Conservation (phyloP, 2,888 invertebrate species). For the Nephrotoma appendiculata region DNA sequence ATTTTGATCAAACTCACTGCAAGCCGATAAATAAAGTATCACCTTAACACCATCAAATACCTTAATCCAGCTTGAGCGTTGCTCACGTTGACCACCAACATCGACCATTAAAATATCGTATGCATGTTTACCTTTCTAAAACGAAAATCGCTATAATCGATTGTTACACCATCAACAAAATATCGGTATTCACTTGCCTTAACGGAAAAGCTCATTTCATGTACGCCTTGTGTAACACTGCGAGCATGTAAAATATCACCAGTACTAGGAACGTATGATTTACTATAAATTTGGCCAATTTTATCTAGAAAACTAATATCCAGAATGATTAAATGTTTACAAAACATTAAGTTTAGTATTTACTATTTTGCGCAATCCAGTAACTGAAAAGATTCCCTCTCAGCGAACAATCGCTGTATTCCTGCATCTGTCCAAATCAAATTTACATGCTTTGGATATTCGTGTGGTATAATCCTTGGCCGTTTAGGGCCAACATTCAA, state of each 20-base stretch:
- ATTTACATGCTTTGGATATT: conserved; percentile 54
- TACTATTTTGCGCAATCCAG: conserved; percentile 74
- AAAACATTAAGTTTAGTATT: conserved; percentile 27
- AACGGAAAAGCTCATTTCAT: conserved; percentile 59
- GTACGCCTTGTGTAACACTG: conserved; percentile 55
- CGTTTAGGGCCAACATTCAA: conserved; percentile 34
- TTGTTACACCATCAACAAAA: background rate
- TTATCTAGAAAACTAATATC: conserved; percentile 58
- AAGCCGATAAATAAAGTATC: conserved; percentile 64
- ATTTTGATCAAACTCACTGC: conserved; percentile 65
- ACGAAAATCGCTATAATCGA: conserved; percentile 23
- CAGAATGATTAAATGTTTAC: background rate
- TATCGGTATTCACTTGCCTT: conserved; percentile 32
- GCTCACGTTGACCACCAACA: conserved; percentile 70
- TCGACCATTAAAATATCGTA: conserved; percentile 60
- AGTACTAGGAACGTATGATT: conserved; percentile 54
- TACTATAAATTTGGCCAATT: conserved; percentile 45
- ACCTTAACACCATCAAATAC: conserved; percentile 73
- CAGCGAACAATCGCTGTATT: conserved; percentile 48
- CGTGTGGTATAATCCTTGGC: conserved; percentile 32
- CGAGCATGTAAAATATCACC: conserved; percentile 66
- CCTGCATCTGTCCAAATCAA: conserved; percentile 55
- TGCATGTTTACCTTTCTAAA: conserved; percentile 48
- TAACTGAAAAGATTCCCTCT: conserved; percentile 63
- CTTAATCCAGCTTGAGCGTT: conserved; percentile 64